These are phyloP conservation scores for Cheilosia urbana DNA, from an alignment of 2,888 invertebrate species.

Conservation along the genomic window DNA sequence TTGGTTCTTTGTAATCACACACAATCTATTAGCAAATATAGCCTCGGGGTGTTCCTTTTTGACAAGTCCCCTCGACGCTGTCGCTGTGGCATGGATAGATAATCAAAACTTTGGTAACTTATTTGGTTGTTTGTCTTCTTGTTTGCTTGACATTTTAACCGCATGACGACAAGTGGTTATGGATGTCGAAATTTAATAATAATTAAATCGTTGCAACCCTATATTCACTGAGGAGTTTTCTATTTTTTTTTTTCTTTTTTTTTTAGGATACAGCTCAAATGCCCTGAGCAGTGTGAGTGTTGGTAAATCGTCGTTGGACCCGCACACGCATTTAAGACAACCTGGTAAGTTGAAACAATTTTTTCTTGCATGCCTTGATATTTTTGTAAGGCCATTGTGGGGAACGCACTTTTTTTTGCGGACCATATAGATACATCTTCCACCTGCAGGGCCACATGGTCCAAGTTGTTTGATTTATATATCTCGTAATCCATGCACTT, in stretches of 20 bases:
- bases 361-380: not conserved
- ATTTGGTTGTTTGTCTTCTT: not conserved
- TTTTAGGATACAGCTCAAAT: constrained; percentile 94
- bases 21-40: constrained; percentile 80
- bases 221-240: not conserved
- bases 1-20: constrained; percentile 81
- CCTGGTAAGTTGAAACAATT: constrained; percentile 87
- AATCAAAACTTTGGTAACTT: constrained; percentile 68
- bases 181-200: constrained; percentile 25
- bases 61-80: constrained; percentile 3
- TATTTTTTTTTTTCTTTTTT: constrained; percentile 77
- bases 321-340: constrained; percentile 94
- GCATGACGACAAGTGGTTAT: constrained; percentile 52
- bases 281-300: constrained; percentile 87
- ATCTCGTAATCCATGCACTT: no score
- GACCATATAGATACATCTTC: no score
- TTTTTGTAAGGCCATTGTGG: no score
- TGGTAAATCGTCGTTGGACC: constrained; percentile 91
- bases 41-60: constrained; percentile 64
- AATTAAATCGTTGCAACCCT: constrained; percentile 31
- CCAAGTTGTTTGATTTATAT: no score
- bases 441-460: no score
- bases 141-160: constrained; percentile 56
- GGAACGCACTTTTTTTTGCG: no score
- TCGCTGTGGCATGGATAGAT: constrained; percentile 41